phyloP scores from a whole-genome alignment of 2,113 vertebrate species.

The Struthio camelus region DNA sequence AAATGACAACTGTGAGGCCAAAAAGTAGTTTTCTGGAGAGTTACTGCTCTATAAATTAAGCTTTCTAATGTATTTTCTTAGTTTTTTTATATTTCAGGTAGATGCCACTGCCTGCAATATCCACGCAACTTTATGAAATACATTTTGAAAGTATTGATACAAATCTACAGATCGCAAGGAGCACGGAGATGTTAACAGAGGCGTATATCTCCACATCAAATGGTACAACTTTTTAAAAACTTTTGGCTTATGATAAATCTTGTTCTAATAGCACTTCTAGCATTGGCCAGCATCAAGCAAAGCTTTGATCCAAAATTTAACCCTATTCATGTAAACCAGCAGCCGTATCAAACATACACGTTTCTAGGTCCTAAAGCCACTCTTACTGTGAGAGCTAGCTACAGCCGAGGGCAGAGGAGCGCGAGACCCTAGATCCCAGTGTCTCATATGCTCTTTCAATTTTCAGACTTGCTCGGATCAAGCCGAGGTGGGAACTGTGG shows the following conservation, averaged over 20 bases:
- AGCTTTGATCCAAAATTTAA: neutral
- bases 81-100: neutral
- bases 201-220: neutral
- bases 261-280: neutral
- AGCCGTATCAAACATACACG: neutral
- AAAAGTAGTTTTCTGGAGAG: neutral
- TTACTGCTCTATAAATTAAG: neutral
- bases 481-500: conserved; percentile 38
- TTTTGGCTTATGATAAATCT: neutral
- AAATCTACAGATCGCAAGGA: neutral
- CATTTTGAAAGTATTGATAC: neutral
- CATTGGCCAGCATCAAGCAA: neutral
- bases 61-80: neutral
- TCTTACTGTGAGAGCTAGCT: neutral
- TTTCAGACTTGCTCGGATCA: conserved; percentile 8
- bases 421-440: accelerated
- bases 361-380: neutral
- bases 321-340: neutral
- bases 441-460: neutral
- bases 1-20: neutral
- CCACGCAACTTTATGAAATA: neutral
- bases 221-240: neutral
- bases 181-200: accelerated
- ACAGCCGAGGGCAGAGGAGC: neutral
- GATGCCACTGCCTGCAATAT: neutral